These are phyloP conservation scores for Hassar affinis DNA, from an alignment of 2,113 vertebrate genomes.

Conservation along the genomic window DNA sequence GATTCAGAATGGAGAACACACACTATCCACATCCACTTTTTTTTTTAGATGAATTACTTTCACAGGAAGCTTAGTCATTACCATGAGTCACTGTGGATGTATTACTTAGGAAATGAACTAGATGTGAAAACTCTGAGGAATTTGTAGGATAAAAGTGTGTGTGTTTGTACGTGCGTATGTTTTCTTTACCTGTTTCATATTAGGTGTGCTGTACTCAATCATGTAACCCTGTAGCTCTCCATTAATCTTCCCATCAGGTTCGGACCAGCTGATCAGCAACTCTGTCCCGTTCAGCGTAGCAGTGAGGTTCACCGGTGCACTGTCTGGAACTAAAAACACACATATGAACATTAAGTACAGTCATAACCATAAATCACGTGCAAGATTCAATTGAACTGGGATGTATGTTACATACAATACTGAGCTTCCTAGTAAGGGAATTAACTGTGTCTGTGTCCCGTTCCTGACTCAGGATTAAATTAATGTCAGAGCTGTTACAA, in stretches of 20 bases:
- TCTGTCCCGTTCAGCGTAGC: conserved; percentile 75
- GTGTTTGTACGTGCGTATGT: not conserved
- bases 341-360: not conserved
- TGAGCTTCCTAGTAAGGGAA: not conserved
- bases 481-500: too few species aligned
- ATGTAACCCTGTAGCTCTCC: conserved; percentile 81
- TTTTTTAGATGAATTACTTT: not conserved
- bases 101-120: not conserved
- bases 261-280: conserved; percentile 75
- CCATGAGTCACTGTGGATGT: not conserved
- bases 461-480: not conserved
- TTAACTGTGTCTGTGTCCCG: not conserved
- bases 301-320: conserved; percentile 76
- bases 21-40: not conserved
- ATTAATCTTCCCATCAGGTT: conserved; percentile 72
- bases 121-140: not conserved
- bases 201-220: conserved; percentile 74
- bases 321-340: conserved; percentile 74
- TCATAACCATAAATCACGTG: not conserved
- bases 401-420: not conserved
- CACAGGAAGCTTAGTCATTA: not conserved
- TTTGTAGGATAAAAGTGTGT: not conserved
- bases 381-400: not conserved
- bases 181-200: conserved; percentile 25
- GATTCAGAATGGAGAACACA: not conserved